Conservation (phyloP, 2,113 vertebrate species). For the Dipodomys stephensi region DNA sequence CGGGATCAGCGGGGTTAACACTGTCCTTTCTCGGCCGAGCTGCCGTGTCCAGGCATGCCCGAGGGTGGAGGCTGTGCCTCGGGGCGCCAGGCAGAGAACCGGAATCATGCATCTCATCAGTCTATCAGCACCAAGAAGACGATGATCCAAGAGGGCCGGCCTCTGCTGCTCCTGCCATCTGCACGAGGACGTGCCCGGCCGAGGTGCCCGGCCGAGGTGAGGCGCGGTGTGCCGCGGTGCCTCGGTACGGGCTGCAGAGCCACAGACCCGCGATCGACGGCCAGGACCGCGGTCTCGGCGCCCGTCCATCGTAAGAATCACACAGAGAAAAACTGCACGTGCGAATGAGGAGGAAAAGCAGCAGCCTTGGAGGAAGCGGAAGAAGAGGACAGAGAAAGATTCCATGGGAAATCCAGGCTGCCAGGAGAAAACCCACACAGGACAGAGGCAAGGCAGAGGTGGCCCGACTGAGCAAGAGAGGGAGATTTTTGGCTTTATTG, state of each 20-base stretch:
- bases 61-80: not conserved
- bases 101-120: slow-evolving; percentile 19
- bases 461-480: slow-evolving; percentile 39
- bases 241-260: not conserved
- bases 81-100: rapidly evolving
- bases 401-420: not conserved
- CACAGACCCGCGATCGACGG: not conserved
- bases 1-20: not conserved
- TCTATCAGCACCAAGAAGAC: slow-evolving; percentile 71
- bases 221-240: no score
- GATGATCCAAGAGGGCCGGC: not conserved
- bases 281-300: not conserved
- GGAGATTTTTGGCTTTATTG: slow-evolving; percentile 89
- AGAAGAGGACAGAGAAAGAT: not conserved
- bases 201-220: not conserved
- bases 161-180: not conserved
- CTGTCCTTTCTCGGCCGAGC: not conserved
- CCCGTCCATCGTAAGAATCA: slow-evolving; percentile 59
- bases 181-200: not conserved
- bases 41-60: not conserved
- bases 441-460: slow-evolving; percentile 39
- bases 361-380: slow-evolving; percentile 6
- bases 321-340: slow-evolving; percentile 65
- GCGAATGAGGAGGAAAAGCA: slow-evolving; percentile 19
- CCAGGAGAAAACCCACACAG: slow-evolving; percentile 37